Evolutionary conservation across 2,888 invertebrate genomes (phyloP).

Genomic region (Myopa tessellatipennis): DNA sequence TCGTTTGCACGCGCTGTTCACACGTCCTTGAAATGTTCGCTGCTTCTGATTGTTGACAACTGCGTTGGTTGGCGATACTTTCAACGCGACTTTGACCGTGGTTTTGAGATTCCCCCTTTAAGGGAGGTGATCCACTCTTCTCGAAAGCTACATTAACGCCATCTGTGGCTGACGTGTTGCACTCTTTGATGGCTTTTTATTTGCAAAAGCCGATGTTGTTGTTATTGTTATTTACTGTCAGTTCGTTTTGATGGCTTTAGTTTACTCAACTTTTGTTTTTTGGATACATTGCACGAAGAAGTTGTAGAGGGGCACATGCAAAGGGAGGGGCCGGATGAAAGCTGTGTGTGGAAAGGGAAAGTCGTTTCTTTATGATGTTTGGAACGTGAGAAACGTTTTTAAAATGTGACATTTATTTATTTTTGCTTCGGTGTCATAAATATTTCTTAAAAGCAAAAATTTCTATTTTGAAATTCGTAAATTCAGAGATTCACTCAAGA

Average conservation of each 20-base stretch:
- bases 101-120: no score
- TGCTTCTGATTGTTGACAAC: neutral
- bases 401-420: neutral
- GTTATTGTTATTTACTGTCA: neutral
- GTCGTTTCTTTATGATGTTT: conserved; percentile 10
- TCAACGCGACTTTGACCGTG: neutral
- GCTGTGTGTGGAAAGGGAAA: no score
- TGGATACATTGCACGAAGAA: neutral
- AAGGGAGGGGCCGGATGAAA: neutral
- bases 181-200: conserved; percentile 20
- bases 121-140: conserved; percentile 5
- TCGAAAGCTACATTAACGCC: conserved; percentile 30
- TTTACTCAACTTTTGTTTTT: neutral
- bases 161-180: conserved; percentile 30
- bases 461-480: neutral
- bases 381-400: conserved; percentile 22
- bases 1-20: neutral
- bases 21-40: neutral
- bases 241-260: no score
- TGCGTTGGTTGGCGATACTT: neutral
- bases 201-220: neutral
- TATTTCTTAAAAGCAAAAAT: neutral
- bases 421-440: neutral
- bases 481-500: no score
- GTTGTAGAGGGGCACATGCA: no score